Evolutionary conservation across 2,113 vertebrate genomes (phyloP).

Genomic region (Notarius quadriscutis): DNA sequence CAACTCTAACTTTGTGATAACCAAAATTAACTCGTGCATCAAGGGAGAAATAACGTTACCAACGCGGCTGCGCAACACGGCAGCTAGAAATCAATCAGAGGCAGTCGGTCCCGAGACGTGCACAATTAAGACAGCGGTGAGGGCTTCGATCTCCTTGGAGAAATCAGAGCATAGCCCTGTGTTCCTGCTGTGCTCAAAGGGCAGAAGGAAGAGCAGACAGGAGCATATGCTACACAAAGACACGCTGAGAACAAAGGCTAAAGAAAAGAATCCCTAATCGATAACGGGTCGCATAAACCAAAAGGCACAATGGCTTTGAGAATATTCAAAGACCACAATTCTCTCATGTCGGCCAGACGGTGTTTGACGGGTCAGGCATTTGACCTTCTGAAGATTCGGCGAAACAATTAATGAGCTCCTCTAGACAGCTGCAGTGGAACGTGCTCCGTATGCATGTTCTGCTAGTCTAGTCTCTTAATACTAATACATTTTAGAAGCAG

Average conservation of each 20-base stretch:
- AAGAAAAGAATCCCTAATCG: not conserved
- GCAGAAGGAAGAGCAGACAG: conserved; percentile 41
- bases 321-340: not conserved
- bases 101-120: conserved; percentile 57
- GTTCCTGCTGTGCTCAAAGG: conserved; percentile 43
- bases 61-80: conserved; percentile 14
- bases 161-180: conserved; percentile 46
- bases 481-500: not conserved
- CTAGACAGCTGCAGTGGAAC: not conserved
- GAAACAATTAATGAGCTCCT: not conserved
- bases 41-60: conserved; percentile 29
- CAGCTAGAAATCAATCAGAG: conserved; percentile 65
- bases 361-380: not conserved
- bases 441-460: not conserved
- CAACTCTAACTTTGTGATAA: not conserved
- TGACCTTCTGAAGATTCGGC: not conserved
- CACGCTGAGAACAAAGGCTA: not conserved
- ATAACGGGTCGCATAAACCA: not conserved
- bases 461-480: not conserved
- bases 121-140: conserved; percentile 64
- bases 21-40: conserved; percentile 1
- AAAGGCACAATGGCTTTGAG: not conserved
- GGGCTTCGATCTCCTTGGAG: conserved; percentile 55
- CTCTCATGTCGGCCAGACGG: not conserved
- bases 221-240: not conserved